phyloP scores from a whole-genome alignment of 2,797 vertebrate genomes.

The Peromyscus attwateri region DNA sequence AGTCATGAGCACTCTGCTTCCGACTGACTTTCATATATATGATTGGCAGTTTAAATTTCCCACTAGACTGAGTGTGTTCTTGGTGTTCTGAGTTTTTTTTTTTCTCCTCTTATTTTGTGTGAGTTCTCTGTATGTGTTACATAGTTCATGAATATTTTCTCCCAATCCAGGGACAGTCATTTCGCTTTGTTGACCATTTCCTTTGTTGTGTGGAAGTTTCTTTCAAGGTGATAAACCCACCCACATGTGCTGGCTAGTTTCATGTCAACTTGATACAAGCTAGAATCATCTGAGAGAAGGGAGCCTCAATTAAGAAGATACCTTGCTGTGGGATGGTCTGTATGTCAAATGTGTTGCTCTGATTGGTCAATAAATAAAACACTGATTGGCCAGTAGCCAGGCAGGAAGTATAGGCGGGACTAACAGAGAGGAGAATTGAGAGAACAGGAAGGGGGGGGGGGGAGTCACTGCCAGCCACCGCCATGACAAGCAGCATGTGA shows the following conservation, averaged over 20 bases:
- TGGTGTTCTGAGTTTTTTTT: neutral
- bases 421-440: no score
- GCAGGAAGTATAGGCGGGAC: no score
- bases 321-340: neutral
- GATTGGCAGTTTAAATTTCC: neutral
- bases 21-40: neutral
- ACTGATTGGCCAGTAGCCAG: no score
- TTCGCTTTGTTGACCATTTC: neutral
- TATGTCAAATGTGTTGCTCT: no score
- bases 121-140: neutral
- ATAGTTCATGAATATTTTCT: neutral
- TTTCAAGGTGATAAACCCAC: neutral
- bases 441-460: no score
- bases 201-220: neutral
- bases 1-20: neutral
- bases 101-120: neutral
- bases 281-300: neutral
- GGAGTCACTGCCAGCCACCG: no score
- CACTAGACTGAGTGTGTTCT: neutral
- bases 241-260: neutral
- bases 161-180: neutral
- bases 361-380: no score
- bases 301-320: neutral
- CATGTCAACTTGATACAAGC: neutral
- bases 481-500: no score